These are phyloP conservation scores for Lycaon pictus DNA, from an alignment of 2,113 vertebrate genomes.

Conservation along the genomic window DNA sequence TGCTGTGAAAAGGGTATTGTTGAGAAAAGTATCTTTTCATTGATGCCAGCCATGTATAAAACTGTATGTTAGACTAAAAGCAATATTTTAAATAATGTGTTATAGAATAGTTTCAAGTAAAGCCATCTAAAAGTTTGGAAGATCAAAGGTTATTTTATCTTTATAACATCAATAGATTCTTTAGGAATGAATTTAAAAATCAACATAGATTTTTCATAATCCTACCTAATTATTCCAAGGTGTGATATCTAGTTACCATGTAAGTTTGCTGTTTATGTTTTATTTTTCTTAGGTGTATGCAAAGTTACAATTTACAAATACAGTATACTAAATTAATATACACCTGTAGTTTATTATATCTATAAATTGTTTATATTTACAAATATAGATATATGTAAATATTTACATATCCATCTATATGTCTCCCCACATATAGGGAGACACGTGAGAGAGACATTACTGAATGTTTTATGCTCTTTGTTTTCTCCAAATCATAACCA, in stretches of 20 bases:
- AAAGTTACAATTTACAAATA: background rate
- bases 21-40: slow-evolving; percentile 50
- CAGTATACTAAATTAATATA: background rate
- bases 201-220: background rate
- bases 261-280: background rate
- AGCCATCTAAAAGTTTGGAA: background rate
- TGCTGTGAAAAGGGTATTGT: slow-evolving; percentile 67
- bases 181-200: background rate
- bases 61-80: background rate
- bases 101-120: background rate
- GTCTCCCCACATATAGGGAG: background rate
- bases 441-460: background rate
- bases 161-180: background rate
- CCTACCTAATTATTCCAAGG: background rate
- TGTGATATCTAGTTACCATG: background rate
- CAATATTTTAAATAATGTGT: background rate
- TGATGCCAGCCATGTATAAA: background rate
- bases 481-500: background rate
- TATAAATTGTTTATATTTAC: background rate
- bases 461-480: background rate
- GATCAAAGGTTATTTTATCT: background rate
- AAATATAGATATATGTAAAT: background rate
- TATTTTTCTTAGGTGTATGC: background rate
- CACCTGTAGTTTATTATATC: background rate
- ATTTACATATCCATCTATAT: background rate